Conservation (phyloP, 2,888 invertebrate species). For the Eurytoma adleriae region DNA sequence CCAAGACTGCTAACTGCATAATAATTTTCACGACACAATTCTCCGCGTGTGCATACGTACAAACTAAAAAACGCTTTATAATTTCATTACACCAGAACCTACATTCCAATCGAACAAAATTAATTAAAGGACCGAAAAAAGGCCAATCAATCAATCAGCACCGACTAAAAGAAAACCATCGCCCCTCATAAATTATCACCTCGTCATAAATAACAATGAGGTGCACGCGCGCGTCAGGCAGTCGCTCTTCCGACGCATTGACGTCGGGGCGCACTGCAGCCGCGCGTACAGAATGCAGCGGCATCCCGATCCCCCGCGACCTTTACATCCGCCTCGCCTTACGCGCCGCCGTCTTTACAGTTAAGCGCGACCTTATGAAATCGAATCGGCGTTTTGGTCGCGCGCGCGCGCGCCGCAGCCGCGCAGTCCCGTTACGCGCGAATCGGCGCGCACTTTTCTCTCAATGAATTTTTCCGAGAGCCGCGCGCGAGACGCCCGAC, state of each 20-base stretch:
- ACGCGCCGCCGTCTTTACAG: not conserved
- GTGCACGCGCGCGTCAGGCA: not conserved
- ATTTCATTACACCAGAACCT: too few species aligned
- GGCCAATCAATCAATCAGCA: too few species aligned
- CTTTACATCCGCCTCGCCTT: not conserved
- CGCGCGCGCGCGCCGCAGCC: not conserved
- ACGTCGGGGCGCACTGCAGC: not conserved
- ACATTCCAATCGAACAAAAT: too few species aligned
- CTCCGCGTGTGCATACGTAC: too few species aligned
- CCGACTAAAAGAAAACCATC: too few species aligned
- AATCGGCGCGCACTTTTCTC: constrained; percentile 56
- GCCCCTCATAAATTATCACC: not conserved
- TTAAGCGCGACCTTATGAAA: not conserved
- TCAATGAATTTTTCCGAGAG: constrained; percentile 60
- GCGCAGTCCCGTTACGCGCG: constrained; percentile 3
- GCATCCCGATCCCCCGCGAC: not conserved
- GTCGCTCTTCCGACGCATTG: not conserved
- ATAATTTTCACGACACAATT: too few species aligned
- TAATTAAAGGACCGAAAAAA: too few species aligned
- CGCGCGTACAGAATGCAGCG: not conserved
- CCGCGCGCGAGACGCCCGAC: constrained; percentile 22
- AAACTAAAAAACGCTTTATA: too few species aligned
- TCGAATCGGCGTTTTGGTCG: not conserved
- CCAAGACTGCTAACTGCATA: too few species aligned
- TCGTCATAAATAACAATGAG: not conserved